Base-by-base conservation (phyloP, 2,888 invertebrate species). In the Mimas tiliae region DNA sequence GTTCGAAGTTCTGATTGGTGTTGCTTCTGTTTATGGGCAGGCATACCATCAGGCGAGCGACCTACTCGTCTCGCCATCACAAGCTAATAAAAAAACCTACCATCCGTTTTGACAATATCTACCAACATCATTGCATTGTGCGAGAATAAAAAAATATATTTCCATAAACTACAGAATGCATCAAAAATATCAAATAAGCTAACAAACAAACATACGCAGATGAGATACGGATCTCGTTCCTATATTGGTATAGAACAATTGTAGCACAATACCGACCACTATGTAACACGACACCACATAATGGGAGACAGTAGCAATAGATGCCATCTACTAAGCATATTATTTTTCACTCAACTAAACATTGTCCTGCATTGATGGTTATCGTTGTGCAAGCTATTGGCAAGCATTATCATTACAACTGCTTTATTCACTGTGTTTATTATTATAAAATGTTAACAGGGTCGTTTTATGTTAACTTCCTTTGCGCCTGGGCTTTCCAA, bases 271-370 rank as follows among this genome's bases (percentile, higher is more conserved):
- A 21, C 27, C 21, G 19, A 69, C 67, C 65, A 67, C 64, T 70
- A 65, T 67, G 89, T 80, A 89, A 89, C 72, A 38, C 67, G 82
- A 89, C 82, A 84, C 80, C 69, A 42, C 66, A 70, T 62, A 53
- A 48, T 58, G 71, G 68, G 74, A 76, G 14, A 73, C 84, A 83
- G 84, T 81, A 86, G 85, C 86, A 69, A 71, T 72, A 67, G 38
- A 64, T 69, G 75, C 90, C 67, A 92, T 92, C 91, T 82, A 82
- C 74, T 86, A 80, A 91, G 89, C 89, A 89, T 91, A 91, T 91
- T 89, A 88, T 85, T 90, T 91, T 91, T 87, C 91, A 90, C 87
- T 89, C 86, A 88, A 90, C 88, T 89, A 80, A 85, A 81, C 84
- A 65, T 34, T 58, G 21, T 19, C 16, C 64, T 48, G 58, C 6